phyloP scores from a whole-genome alignment of 2,797 vertebrate genomes.

The Natrix natrix region DNA sequence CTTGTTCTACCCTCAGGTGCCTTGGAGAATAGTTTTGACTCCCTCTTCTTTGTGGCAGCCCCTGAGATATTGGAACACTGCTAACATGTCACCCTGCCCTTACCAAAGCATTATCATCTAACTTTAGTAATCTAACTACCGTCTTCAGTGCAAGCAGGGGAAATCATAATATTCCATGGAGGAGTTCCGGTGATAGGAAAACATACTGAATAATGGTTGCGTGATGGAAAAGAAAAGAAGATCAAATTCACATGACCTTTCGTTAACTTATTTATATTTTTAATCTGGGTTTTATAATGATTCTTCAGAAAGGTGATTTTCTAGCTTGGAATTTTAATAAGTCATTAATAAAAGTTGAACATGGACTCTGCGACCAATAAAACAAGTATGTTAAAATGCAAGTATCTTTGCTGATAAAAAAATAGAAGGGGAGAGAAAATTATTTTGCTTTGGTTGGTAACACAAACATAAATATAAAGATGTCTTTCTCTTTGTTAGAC shows the following conservation, averaged over 20 bases:
- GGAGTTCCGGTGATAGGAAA: background rate
- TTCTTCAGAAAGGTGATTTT: background rate
- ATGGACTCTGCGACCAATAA: background rate
- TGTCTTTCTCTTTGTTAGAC: too few species aligned
- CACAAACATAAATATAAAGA: too few species aligned
- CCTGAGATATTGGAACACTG: too few species aligned
- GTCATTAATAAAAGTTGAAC: background rate
- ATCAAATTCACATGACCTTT: background rate
- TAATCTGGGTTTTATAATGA: background rate
- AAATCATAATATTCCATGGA: background rate
- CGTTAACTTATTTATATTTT: background rate
- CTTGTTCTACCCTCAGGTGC: too few species aligned
- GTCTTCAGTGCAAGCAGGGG: background rate
- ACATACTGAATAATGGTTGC: background rate
- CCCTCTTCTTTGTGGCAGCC: too few species aligned
- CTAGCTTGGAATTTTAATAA: background rate
- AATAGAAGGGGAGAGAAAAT: too few species aligned
- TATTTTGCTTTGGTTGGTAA: too few species aligned
- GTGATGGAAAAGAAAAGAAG: background rate
- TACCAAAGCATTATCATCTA: too few species aligned
- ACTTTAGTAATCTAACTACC: background rate
- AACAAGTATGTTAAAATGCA: background rate
- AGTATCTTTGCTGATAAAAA: too few species aligned
- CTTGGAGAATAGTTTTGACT: too few species aligned
- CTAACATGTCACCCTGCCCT: too few species aligned